Percentiles rank a stretch among this genome's conserved stretches.
These are phyloP conservation scores for Cichladusa arquata DNA, from an alignment of 2,113 vertebrate species.

Conservation along the genomic window DNA sequence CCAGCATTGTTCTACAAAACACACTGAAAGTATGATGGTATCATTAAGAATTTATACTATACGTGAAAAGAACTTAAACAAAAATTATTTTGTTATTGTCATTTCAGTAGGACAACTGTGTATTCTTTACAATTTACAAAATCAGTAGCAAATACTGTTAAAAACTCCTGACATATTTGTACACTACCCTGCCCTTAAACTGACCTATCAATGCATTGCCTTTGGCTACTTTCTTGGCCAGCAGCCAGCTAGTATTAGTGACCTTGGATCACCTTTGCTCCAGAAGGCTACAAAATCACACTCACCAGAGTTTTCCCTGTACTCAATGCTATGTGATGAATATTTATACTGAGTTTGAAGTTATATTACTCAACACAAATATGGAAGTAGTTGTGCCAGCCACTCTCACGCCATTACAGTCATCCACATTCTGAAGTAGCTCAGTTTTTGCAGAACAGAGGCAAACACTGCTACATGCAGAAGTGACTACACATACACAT, in stretches of 20 bases:
- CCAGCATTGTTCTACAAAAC: not conserved
- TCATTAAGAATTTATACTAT: not conserved
- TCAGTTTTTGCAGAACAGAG: not conserved
- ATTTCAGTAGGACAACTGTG: not conserved
- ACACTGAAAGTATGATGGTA: not conserved
- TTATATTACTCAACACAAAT: not conserved
- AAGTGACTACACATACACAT: not conserved
- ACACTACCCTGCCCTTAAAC: not conserved
- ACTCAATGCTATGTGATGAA: not conserved
- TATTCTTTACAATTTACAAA: not conserved
- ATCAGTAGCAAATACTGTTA: not conserved
- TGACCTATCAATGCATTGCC: not conserved
- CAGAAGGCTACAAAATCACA: not conserved
- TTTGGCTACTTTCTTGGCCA: not conserved
- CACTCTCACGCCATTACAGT: not conserved
- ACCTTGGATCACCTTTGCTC: not conserved
- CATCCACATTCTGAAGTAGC: not conserved
- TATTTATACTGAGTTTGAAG: not conserved
- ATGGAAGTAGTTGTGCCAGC: not conserved
- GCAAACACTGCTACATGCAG: not conserved
- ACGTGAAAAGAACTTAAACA: not conserved
- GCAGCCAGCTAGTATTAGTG: not conserved
- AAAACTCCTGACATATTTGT: not conserved
- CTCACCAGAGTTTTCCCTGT: not conserved
- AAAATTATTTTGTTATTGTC: not conserved